Conservation (phyloP, 1,140 invertebrate species). For the Aphis craccivora region DNA sequence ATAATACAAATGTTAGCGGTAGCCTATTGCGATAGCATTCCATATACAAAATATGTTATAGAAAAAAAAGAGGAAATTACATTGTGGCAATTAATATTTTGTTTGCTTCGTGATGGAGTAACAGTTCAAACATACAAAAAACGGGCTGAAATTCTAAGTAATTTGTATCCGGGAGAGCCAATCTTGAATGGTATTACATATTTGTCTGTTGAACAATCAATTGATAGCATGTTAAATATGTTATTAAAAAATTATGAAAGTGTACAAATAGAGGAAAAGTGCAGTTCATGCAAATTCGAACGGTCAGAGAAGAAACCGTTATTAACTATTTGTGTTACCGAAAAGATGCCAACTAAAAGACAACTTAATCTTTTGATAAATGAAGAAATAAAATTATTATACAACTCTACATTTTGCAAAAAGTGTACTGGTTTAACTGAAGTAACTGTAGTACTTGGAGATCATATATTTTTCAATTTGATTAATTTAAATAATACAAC, state of each 20-base stretch:
- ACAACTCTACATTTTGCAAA: neutral
- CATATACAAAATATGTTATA: neutral
- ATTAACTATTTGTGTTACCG: neutral
- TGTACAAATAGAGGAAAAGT: neutral
- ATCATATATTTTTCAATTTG: neutral
- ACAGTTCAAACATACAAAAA: neutral
- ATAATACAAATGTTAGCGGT: too few species aligned
- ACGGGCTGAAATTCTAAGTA: neutral
- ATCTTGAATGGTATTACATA: neutral
- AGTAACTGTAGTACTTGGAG: neutral
- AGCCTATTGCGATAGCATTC: neutral
- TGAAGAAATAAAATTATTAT: neutral
- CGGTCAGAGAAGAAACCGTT: neutral
- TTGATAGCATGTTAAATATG: neutral
- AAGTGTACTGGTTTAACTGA: neutral
- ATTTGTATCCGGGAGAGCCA: neutral
- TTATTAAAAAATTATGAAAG: neutral
- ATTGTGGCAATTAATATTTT: neutral
- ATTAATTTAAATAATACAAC: neutral
- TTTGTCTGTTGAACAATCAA: neutral
- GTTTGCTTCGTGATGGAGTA: neutral
- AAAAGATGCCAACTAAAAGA: neutral
- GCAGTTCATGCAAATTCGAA: neutral
- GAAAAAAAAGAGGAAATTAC: neutral
- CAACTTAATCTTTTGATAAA: neutral